phyloP scores from a whole-genome alignment of 2,888 invertebrate genomes.

The Idaea aversata region DNA sequence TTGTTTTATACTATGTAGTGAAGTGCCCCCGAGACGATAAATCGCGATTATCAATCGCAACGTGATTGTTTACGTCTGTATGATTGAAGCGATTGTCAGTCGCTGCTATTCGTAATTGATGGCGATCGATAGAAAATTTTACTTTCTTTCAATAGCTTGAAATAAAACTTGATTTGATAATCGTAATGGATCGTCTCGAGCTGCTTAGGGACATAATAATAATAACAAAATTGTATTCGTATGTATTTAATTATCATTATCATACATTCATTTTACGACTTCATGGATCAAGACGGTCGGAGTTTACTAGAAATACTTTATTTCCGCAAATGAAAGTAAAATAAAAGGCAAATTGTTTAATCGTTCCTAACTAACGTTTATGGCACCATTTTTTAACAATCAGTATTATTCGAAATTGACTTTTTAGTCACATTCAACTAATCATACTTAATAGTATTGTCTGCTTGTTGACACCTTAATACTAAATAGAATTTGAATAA shows the following conservation, averaged over 20 bases:
- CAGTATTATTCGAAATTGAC: slow-evolving; percentile 6
- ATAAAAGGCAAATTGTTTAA: neutral
- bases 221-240: slow-evolving; percentile 19
- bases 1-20: no score
- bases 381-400: slow-evolving; percentile 5
- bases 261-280: slow-evolving; percentile 15
- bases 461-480: neutral
- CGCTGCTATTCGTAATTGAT: no score
- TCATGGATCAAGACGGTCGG: neutral
- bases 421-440: neutral
- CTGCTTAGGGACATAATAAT: slow-evolving; percentile 6
- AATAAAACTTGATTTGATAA: no score
- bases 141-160: no score
- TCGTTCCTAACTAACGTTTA: slow-evolving; percentile 3
- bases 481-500: neutral
- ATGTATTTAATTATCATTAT: slow-evolving; percentile 8
- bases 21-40: no score
- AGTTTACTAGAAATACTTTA: neutral
- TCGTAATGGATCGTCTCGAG: no score
- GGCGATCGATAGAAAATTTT: no score
- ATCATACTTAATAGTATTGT: neutral
- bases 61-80: no score
- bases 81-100: no score
- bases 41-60: no score
- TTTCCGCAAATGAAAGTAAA: neutral